These are phyloP conservation scores for Drosophila hydei DNA, from an alignment of 1,140 invertebrate genomes.

Conservation along the genomic window DNA sequence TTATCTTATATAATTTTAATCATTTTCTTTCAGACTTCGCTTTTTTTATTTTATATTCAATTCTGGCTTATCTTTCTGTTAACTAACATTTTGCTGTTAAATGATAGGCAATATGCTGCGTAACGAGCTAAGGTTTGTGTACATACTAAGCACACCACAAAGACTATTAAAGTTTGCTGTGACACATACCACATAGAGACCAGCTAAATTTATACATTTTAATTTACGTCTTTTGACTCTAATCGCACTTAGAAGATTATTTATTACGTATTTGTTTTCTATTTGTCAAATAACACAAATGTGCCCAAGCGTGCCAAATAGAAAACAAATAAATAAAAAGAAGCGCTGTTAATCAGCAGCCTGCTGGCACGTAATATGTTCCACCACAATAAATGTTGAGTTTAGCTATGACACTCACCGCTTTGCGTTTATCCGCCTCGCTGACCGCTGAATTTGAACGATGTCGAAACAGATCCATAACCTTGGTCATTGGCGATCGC, in stretches of 20 bases:
- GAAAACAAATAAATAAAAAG: too few relatives aligned
- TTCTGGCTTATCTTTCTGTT: neutral
- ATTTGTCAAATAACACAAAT: too few relatives aligned
- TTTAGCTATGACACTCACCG: slow-evolving; percentile 86
- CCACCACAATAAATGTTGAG: slow-evolving; percentile 2
- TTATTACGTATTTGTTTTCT: too few relatives aligned
- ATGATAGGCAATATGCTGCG: slow-evolving; percentile 3
- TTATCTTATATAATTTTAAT: neutral
- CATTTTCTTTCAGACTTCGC: neutral
- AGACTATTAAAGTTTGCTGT: neutral
- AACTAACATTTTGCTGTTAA: neutral
- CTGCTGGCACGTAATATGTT: too few relatives aligned
- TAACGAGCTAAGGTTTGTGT: neutral
- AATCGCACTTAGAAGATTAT: neutral
- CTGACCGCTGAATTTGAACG: slow-evolving; percentile 89
- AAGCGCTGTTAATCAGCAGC: neutral
- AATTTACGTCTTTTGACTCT: too few relatives aligned
- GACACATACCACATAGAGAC: too few relatives aligned
- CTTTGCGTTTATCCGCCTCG: slow-evolving; percentile 89
- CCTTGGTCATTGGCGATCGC: slow-evolving; percentile 91
- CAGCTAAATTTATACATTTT: too few relatives aligned
- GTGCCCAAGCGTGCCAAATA: too few relatives aligned
- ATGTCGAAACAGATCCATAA: slow-evolving; percentile 95
- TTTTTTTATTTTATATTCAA: neutral
- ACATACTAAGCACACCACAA: neutral